Evolutionary conservation across 2,888 invertebrate genomes (phyloP).

Genomic region (Amiota mariae): DNA sequence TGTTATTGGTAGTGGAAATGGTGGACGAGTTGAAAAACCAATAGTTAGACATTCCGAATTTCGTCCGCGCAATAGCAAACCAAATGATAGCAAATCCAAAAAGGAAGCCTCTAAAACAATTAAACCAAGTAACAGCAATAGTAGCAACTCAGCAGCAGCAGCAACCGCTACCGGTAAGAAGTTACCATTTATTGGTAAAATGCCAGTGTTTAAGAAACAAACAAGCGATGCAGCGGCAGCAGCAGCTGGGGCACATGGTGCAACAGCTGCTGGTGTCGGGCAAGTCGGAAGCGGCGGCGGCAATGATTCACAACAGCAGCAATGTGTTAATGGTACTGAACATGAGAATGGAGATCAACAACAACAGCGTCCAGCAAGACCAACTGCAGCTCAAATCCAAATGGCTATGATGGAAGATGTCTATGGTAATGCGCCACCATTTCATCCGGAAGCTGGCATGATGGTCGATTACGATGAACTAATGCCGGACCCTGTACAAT

Average conservation of each 20-base stretch:
- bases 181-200: constrained; percentile 88
- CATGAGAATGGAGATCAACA: constrained; percentile 11
- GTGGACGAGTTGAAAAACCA: constrained; percentile 69
- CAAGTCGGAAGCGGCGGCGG: background rate
- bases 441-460: constrained; percentile 70
- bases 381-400: constrained; percentile 68
- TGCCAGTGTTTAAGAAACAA: constrained; percentile 82
- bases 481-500: constrained; percentile 74
- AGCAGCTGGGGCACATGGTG: background rate
- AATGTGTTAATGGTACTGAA: constrained; percentile 32
- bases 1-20: constrained; percentile 23
- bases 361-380: constrained; percentile 48
- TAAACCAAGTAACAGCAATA: constrained; percentile 53
- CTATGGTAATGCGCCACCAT: constrained; percentile 70
- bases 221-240: constrained; percentile 28
- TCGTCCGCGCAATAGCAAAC: constrained; percentile 64
- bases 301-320: constrained; percentile 40
- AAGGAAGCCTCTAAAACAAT: constrained; percentile 34
- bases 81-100: constrained; percentile 59
- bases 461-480: constrained; percentile 73
- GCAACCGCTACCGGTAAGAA: constrained; percentile 75
- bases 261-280: constrained; percentile 30
- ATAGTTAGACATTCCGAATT: constrained; percentile 72
- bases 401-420: constrained; percentile 71
- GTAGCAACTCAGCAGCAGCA: constrained; percentile 51